Conservation (phyloP, 2,113 vertebrate species). For the Corydoras maculifer region DNA sequence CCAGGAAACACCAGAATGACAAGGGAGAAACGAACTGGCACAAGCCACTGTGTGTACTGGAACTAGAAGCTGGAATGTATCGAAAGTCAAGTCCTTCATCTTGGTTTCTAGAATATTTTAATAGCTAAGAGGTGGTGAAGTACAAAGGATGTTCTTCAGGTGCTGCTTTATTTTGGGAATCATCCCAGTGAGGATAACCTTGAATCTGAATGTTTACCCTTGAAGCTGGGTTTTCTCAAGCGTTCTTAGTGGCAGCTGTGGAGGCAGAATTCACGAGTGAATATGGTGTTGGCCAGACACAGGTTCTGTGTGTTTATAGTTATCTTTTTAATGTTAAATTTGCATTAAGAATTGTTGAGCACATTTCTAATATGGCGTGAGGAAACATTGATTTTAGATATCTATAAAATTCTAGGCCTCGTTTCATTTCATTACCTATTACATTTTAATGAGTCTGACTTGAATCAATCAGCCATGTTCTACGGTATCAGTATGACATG, state of each 20-base stretch:
- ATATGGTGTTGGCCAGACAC: not conserved
- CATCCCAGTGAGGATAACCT: constrained; percentile 6
- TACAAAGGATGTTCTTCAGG: not conserved
- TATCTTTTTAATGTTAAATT: too few species aligned
- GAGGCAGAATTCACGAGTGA: not conserved
- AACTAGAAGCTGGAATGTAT: not conserved
- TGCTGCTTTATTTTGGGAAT: constrained; percentile 14
- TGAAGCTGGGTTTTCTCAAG: not conserved
- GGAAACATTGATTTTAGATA: too few species aligned
- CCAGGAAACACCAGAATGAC: constrained; percentile 1
- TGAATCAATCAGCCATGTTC: too few species aligned
- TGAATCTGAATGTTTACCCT: constrained; percentile 12
- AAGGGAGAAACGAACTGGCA: constrained; percentile 15
- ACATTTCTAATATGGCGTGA: too few species aligned
- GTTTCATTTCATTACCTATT: too few species aligned
- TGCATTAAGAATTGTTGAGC: too few species aligned
- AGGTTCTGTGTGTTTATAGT: not conserved
- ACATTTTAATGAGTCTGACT: too few species aligned
- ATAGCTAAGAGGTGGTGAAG: constrained; percentile 13
- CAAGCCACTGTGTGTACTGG: not conserved
- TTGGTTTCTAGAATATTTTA: not conserved
- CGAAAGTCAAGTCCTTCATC: not conserved
- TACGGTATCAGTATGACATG: too few species aligned
- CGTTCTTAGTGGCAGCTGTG: not conserved
- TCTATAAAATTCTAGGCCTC: too few species aligned